These are phyloP conservation scores for Mesitornis unicolor DNA, from an alignment of 2,113 vertebrate species.

Conservation along the genomic window DNA sequence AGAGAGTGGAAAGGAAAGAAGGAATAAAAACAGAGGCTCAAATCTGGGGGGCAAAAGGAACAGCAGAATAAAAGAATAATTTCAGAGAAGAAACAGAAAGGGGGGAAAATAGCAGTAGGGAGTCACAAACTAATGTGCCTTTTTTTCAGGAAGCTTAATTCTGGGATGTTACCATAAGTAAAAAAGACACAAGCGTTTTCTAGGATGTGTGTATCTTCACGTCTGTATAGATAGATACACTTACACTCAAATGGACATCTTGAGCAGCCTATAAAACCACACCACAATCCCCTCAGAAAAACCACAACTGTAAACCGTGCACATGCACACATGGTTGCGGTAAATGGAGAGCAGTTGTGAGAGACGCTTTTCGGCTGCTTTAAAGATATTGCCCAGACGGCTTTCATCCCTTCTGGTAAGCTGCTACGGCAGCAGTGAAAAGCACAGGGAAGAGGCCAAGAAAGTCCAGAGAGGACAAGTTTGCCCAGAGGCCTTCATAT, in stretches of 20 bases:
- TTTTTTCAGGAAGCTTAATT: neutral
- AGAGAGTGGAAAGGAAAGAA: neutral
- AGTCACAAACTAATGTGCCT: neutral
- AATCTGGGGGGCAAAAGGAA: neutral
- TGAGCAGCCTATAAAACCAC: conserved; percentile 38
- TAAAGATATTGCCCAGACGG: conserved; percentile 3
- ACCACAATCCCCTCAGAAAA: conserved; percentile 11
- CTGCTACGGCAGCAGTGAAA: accelerated
- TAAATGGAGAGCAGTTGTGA: neutral
- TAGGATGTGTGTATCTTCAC: neutral
- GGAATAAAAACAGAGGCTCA: neutral
- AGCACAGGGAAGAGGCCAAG: neutral
- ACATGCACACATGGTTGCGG: neutral
- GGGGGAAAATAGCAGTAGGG: accelerated
- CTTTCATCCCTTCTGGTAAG: neutral
- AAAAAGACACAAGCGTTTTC: neutral
- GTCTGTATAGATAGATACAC: neutral
- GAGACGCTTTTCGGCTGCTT: neutral
- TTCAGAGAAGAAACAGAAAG: neutral
- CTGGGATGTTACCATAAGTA: neutral
- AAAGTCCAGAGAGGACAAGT: neutral
- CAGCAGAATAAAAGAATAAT: neutral
- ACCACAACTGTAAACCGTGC: conserved; percentile 1
- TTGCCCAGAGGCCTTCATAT: neutral
- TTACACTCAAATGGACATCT: conserved; percentile 4